phyloP scores from a whole-genome alignment of 2,797 vertebrate genomes.

The Acanthopagrus latus region DNA sequence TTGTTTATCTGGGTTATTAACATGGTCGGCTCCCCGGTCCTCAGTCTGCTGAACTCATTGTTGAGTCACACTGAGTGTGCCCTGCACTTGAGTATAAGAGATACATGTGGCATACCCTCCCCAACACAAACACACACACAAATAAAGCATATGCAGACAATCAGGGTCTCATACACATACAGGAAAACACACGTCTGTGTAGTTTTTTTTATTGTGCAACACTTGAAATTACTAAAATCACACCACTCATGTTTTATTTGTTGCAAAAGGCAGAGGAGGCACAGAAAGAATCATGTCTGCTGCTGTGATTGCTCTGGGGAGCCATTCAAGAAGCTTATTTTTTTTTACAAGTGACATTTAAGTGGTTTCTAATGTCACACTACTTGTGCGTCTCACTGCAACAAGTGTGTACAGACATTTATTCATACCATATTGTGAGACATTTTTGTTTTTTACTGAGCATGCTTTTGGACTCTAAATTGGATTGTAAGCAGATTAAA shows the following conservation, averaged over 20 bases:
- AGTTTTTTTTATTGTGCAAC: slow-evolving; percentile 33
- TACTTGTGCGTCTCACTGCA: background rate
- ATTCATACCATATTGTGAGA: slow-evolving; percentile 18
- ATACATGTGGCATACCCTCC: slow-evolving; percentile 27
- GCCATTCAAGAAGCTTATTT: slow-evolving; percentile 36
- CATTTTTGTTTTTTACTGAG: background rate
- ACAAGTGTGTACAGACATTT: slow-evolving; percentile 26
- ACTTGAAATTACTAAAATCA: slow-evolving; percentile 42
- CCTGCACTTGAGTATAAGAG: slow-evolving; percentile 50
- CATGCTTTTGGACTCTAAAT: slow-evolving; percentile 40
- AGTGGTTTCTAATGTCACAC: slow-evolving; percentile 37
- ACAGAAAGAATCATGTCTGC: slow-evolving; percentile 29
- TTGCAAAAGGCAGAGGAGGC: slow-evolving; percentile 21
- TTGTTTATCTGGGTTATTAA: slow-evolving; percentile 80
- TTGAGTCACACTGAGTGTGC: slow-evolving; percentile 54
- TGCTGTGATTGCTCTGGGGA: slow-evolving; percentile 43
- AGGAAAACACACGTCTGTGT: slow-evolving; percentile 7
- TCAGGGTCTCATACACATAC: background rate
- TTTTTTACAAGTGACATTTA: slow-evolving; percentile 49
- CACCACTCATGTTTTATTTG: slow-evolving; percentile 36
- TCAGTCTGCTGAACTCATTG: slow-evolving; percentile 67
- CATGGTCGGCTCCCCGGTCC: slow-evolving; percentile 62
- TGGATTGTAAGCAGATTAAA: slow-evolving; percentile 42
- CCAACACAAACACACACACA: slow-evolving; percentile 14
- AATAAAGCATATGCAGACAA: slow-evolving; percentile 14